phyloP scores from a whole-genome alignment of 2,888 invertebrate genomes.

The Bhutanitis thaidina region DNA sequence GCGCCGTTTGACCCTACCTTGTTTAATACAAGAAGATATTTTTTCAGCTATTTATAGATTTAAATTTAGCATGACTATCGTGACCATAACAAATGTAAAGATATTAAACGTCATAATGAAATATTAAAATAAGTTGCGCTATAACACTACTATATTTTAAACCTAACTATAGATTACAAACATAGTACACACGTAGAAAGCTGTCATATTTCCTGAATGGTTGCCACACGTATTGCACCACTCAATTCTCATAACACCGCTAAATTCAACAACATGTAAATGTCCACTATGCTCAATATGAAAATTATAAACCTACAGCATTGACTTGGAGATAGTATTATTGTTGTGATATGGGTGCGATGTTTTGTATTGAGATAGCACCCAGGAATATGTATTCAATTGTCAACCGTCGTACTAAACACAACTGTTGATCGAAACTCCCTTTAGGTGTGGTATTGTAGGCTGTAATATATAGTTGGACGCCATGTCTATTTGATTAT shows the following conservation, averaged over 20 bases:
- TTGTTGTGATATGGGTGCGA: slow-evolving; percentile 2
- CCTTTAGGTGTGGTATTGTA: background rate
- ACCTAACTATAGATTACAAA: too few species aligned
- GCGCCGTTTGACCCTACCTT: too few species aligned
- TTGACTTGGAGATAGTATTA: background rate
- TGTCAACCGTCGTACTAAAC: slow-evolving; percentile 3
- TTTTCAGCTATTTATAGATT: too few species aligned
- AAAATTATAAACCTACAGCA: background rate
- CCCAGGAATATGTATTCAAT: slow-evolving; percentile 6
- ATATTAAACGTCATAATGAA: too few species aligned
- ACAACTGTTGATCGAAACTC: background rate
- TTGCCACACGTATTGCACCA: background rate
- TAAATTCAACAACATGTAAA: background rate
- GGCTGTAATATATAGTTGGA: background rate
- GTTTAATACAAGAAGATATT: too few species aligned
- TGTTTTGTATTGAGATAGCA: slow-evolving; percentile 10
- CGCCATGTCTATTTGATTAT: background rate
- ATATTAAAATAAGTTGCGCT: too few species aligned
- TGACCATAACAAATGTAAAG: too few species aligned
- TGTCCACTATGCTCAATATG: too few species aligned
- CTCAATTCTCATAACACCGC: background rate
- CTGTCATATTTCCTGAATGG: background rate
- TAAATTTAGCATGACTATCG: too few species aligned
- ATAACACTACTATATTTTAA: too few species aligned
- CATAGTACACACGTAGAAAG: too few species aligned